Evolutionary conservation across 2,888 invertebrate genomes (phyloP).

Genomic region (Brenthis daphne): DNA sequence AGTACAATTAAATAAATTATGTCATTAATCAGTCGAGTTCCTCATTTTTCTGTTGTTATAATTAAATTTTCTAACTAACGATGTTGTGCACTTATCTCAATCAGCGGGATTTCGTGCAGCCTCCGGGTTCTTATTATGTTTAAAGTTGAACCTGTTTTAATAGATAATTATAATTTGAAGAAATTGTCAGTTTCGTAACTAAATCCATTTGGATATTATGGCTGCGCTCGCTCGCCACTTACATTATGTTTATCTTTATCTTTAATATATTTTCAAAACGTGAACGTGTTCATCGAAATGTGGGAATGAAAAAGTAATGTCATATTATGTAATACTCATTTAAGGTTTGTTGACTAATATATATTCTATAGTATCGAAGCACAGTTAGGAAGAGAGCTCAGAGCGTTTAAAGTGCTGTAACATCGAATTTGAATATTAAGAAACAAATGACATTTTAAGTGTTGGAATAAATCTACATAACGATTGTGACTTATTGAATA

Average conservation of each 20-base stretch:
- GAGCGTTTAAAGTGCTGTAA: background rate
- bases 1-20: conserved; percentile 31
- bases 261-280: conserved; percentile 23
- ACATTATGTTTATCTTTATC: conserved; percentile 24
- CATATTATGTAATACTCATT: conserved; percentile 16
- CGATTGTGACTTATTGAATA: background rate
- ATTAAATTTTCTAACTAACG: conserved; percentile 28
- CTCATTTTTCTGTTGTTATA: conserved; percentile 29
- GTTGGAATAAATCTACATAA: conserved; percentile 14
- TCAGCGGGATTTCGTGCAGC: conserved; percentile 46
- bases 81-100: conserved; percentile 46
- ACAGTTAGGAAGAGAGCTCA: background rate
- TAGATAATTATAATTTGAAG: conserved; percentile 55
- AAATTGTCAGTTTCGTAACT: conserved; percentile 59
- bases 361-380: background rate
- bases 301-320: conserved; percentile 27
- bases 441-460: background rate
- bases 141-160: conserved; percentile 49
- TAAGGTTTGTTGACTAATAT: conserved; percentile 4
- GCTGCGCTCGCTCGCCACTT: conserved; percentile 10
- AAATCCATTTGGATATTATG: conserved; percentile 23
- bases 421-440: background rate
- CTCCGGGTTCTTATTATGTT: conserved; percentile 48
- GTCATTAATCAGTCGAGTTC: conserved; percentile 35
- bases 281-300: conserved; percentile 32